Evolutionary conservation across 2,797 vertebrate species (phyloP), one percentile per base, ranked within the genome.

Genomic region (Phyllotis vaccarum): DNA sequence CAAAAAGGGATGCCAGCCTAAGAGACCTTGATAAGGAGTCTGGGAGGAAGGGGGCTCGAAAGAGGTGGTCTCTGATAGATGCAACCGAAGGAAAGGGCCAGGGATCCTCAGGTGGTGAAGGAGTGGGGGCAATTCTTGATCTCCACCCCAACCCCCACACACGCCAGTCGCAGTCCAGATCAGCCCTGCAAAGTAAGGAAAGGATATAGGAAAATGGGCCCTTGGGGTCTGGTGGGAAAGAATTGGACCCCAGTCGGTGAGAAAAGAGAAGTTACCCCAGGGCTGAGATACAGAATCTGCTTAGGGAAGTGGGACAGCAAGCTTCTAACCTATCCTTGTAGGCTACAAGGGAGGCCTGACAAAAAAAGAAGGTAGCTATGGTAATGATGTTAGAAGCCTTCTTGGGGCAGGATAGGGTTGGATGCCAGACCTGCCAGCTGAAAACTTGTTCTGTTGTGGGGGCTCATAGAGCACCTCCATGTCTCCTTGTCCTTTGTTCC

Each of bases 401-500:
- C 17, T 43, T 34, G 66, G 52, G 31, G 64, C 78, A 79, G 46
- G 11, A 46, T 52, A 72, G 56, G n/a, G 27, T 66, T 90, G 72
- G 68, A 72, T 54, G 34, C 64, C 66, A 29, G 80, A 49, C 62
- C 60, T 94, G 78, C 60, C 60, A 54, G 52, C 86, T 49, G n/a
- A 66, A 91, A 70, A 90, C 58, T 68, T 85, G 40, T 40, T 40
- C 22, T 83, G 54, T 81, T 68, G 34, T 92, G 22, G 64, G 87
- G 89, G 68, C 21, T 19, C 31, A 6, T 1, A 31, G 72, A 90
- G 88, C 85, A 87, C 43, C 79, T 93, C 74, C 64, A 62, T 43
- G 24, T 6, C 79, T 80, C 79, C 79, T 66, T 68, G 70, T 78
- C 60, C 78, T 97, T 98, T 98, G 96, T 97, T 96, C 90, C 37